Evolutionary conservation across 2,113 vertebrate species (phyloP), one percentile per base, ranked within the genome.

Genomic region (Pandion haliaetus): DNA sequence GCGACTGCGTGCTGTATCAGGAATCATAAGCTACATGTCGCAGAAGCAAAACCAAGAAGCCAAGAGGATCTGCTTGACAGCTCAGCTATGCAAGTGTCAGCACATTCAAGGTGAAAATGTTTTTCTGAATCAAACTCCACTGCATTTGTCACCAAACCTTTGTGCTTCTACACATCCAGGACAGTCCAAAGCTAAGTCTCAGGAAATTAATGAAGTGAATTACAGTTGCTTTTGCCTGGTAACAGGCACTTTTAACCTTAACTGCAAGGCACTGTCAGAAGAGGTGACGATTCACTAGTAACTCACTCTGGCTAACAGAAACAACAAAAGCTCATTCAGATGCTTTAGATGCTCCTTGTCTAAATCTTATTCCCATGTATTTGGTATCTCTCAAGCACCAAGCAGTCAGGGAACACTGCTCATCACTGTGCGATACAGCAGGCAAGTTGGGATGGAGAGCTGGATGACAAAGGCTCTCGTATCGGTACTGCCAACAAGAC

Each of bases 361-460:
- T 31, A 44, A 38, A 21, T 8, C 16, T 5, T 40, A 28, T 16
- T 9, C 54, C 17, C 2, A 0, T 2, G 10, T 7, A 17, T 40
- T 23, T 14, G 6, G 24, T 17, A 9, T 2, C 49, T 24, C 91
- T 34, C 42, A 17, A n/a, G 47, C 47, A 79, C 5, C n/a, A 34
- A 38, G 10, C 12, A 62, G 55, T 5, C 34, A 29, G 23, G 32
- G n/a, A 86, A 24, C 20, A 15, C 11, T n/a, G 47, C 69, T 49
- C 31, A 65, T n/a, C 25, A 3, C 29, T 24, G 52, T 3, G 2
- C 2, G 1, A 42, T 6, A 31, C 26, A 44, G 61, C 55, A 19
- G 18, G 31, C 18, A 31, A 31, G 31, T 6, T 0, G 2, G 71
- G 59, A 44, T 24, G 66, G 42, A 47, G 26, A 61, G 24, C 42